Evolutionary conservation across 37 sponge, comb jelly and placozoan species (phyloP).

Genomic region (Beroe ovata): DNA sequence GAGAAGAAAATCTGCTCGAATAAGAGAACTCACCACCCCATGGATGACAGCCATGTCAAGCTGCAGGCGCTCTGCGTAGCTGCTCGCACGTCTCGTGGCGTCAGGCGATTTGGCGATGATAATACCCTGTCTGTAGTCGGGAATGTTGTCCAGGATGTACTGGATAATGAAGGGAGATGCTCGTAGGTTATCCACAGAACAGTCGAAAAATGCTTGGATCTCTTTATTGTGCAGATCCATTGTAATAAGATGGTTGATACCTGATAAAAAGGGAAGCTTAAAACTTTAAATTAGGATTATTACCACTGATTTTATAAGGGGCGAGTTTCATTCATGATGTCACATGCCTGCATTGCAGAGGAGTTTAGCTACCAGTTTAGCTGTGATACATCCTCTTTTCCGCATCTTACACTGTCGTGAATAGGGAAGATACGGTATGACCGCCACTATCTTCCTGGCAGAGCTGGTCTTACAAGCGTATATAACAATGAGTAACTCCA

Average conservation of each 20-base stretch:
- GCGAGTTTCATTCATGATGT: no score
- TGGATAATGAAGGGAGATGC: conserved; percentile 90
- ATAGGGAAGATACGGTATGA: conserved; percentile 96
- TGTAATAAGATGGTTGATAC: conserved; percentile 90
- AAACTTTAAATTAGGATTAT: no score
- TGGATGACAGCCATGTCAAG: conserved; percentile 92
- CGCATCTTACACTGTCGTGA: conserved; percentile 87
- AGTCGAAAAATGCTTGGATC: conserved; percentile 97
- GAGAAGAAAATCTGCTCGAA: no score
- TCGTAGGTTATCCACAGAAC: conserved; percentile 96
- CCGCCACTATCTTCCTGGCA: conserved; percentile 82
- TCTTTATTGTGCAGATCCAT: conserved; percentile 94
- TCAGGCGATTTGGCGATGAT: conserved; percentile 92
- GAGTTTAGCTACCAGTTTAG: conserved; percentile 92
- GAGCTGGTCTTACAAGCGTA: conserved; percentile 92
- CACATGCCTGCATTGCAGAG: conserved; percentile 86
- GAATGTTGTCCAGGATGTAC: conserved; percentile 68
- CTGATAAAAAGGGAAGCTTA: conserved; percentile 66
- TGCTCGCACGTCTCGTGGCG: conserved; percentile 80
- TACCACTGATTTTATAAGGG: no score
- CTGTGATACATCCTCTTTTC: conserved; percentile 89
- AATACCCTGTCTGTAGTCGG: conserved; percentile 87
- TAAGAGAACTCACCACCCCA: conserved; percentile 71
- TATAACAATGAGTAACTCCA: conserved; percentile 92
- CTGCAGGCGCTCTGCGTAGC: conserved; percentile 93